Conservation (phyloP, 1,140 invertebrate species). For the Neotoxoptera formosana region DNA sequence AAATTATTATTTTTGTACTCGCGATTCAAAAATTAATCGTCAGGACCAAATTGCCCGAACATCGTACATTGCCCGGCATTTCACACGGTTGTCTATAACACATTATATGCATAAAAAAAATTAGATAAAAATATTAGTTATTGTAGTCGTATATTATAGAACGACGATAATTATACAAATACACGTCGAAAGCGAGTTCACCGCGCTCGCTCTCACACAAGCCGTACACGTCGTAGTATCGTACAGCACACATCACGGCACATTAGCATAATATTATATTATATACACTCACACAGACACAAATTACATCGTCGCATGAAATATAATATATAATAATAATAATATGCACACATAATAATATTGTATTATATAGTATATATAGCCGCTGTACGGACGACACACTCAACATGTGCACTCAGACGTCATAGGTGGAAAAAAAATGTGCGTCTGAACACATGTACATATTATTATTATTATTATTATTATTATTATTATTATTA, state of each 20-base stretch:
- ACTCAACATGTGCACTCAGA: constrained; percentile 30
- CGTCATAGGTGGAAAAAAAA: constrained; percentile 9
- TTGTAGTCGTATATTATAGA: not conserved
- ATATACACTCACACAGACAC: not conserved
- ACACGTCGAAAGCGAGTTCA: not conserved
- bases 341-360: not conserved
- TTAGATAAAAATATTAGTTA: not conserved
- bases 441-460: constrained; percentile 43
- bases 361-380: no score
- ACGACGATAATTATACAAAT: not conserved
- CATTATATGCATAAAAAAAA: no score
- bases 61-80: no score
- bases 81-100: no score
- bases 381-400: not conserved
- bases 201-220: not conserved
- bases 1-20: no score
- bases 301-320: not conserved
- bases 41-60: no score
- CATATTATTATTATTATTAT: no score
- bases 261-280: not conserved
- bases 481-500: no score
- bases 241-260: not conserved
- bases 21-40: no score
- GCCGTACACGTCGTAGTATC: not conserved
- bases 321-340: no score